A percentile compares a stretch with the other conserved stretches of the same genome.
Evolutionary conservation across 2,797 vertebrate species (phyloP).

Genomic region (Muscicapa striata): DNA sequence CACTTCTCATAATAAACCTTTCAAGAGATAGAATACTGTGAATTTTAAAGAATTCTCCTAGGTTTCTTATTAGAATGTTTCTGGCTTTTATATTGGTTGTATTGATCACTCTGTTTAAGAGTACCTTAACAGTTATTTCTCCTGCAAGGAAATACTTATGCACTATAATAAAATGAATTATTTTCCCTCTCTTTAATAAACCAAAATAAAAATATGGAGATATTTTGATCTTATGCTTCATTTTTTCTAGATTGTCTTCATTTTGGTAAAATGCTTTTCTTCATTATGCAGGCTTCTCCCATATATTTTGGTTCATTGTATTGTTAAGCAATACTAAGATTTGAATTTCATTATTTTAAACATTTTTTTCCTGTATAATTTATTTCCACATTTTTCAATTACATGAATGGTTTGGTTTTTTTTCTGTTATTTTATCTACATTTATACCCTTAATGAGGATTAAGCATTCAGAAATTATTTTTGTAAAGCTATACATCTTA

Average conservation of each 20-base stretch:
- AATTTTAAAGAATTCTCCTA: not conserved
- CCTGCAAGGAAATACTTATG: not conserved
- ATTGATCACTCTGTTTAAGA: not conserved
- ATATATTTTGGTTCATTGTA: not conserved
- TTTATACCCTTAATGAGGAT: not conserved
- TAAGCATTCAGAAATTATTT: not conserved
- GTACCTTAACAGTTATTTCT: not conserved
- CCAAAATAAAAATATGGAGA: not conserved
- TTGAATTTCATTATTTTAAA: not conserved
- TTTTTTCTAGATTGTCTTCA: not conserved
- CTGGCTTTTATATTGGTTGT: not conserved
- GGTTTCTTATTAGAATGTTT: not conserved
- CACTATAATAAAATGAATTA: not conserved
- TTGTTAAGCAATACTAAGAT: not conserved
- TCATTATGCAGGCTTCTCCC: not conserved
- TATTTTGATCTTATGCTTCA: not conserved
- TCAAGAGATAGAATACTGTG: not conserved
- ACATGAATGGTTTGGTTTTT: not conserved
- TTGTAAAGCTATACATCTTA: not conserved
- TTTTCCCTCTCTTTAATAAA: not conserved
- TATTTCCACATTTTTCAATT: not conserved
- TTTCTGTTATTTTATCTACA: not conserved
- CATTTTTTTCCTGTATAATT: not conserved
- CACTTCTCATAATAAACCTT: not conserved
- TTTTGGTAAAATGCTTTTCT: not conserved